Evolutionary conservation across 1,140 invertebrate species (phyloP), one percentile per base, ranked within the genome.

Genomic region (Phocides pigmalion): DNA sequence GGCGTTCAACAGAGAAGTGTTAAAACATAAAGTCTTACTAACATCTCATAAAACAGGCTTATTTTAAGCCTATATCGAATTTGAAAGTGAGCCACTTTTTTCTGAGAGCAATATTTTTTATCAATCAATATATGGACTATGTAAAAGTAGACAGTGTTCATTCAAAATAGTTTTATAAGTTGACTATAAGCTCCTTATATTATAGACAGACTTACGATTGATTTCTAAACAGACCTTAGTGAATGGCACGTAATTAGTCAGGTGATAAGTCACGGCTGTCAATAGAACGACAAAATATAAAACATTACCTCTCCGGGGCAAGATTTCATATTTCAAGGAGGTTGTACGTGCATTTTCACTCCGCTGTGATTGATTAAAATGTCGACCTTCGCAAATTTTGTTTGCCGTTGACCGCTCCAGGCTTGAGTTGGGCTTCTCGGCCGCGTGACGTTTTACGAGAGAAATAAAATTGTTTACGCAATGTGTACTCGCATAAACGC

Each of bases 361-460:
- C 66, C 50, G 56, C 64, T 63, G 70, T 81, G 82, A 85, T 85
- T 85, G 82, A 85, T 85, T 85, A 85, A 78, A 81, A 68, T 72
- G 70, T 74, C 75, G 74, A 76, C 73, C 76, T 74, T 72, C 64
- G 69, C 58, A 66, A 63, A 64, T 56, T 64, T 20, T 56, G 44
- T 62, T 53, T 56, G 51, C 51, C 53, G 42, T 37, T 35, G 53
- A 62, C 61, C 61, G 25, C 58, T 46, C 42, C 47, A 19, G 35
- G 42, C 51, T 58, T 49, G 54, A 62, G 11, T 39, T 4, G 35
- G 35, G 35, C 35, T 39, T 39, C 11, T 39, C 2, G n/a, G n/a
- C 12, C 12, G n/a, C 35, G 12, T 14, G 35, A 14, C 8, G 12
- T 39, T 39, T 39, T 39, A 12, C 35, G 35, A 39, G 35, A 39